These are phyloP conservation scores for Albula glossodonta DNA, from an alignment of 2,113 vertebrate species.

Conservation along the genomic window DNA sequence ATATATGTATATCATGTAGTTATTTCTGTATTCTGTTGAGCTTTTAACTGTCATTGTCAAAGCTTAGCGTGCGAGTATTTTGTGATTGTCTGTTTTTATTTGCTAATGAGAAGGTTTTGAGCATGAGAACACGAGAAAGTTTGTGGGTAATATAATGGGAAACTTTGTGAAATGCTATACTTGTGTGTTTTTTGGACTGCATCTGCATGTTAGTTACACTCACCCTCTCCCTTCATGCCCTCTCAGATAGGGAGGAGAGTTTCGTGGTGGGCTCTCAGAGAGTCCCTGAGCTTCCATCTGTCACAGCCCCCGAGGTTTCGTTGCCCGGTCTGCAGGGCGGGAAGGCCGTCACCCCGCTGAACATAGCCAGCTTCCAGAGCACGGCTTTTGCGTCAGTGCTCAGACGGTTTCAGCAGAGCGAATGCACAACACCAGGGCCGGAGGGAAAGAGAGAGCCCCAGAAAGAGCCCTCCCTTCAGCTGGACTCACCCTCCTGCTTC, in stretches of 20 bases:
- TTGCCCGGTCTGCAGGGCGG: slow-evolving; percentile 59
- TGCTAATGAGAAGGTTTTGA: no score
- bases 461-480: slow-evolving; percentile 77
- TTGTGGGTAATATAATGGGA: no score
- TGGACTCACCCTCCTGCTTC: slow-evolving; percentile 94
- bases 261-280: slow-evolving; percentile 72
- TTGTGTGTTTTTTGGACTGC: no score
- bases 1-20: not conserved
- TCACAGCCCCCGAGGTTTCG: slow-evolving; percentile 60
- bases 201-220: not conserved
- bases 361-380: slow-evolving; percentile 87
- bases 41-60: no score
- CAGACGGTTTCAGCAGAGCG: slow-evolving; percentile 66
- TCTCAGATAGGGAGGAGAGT: slow-evolving; percentile 65
- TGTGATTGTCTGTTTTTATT: no score
- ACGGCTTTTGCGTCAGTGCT: slow-evolving; percentile 82
- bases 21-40: not conserved
- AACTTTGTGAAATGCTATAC: no score
- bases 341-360: slow-evolving; percentile 81
- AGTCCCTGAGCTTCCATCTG: slow-evolving; percentile 34
- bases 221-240: not conserved
- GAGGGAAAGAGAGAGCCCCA: slow-evolving; percentile 50
- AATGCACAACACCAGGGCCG: slow-evolving; percentile 41
- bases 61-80: no score
- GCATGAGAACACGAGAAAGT: no score